Evolutionary conservation across 2,113 vertebrate genomes (phyloP).

Genomic region (Peromyscus leucopus): DNA sequence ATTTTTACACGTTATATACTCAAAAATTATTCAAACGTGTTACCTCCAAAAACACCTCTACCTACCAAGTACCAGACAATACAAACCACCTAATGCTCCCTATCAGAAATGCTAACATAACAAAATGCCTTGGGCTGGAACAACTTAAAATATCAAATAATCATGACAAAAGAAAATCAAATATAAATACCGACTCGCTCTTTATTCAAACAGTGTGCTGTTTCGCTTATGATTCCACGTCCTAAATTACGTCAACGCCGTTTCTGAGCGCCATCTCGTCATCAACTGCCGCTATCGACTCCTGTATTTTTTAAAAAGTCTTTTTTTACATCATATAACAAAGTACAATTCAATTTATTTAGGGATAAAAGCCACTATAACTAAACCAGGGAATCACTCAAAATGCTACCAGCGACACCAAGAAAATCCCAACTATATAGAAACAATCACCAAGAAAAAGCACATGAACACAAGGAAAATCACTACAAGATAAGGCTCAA

Average conservation of each 20-base stretch:
- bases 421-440: constrained; percentile 79
- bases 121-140: constrained; percentile 79
- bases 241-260: constrained; percentile 87
- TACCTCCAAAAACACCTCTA: constrained; percentile 67
- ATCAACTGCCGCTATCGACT: constrained; percentile 89
- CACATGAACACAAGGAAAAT: constrained; percentile 61
- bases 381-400: constrained; percentile 84
- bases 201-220: constrained; percentile 89
- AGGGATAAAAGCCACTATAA: constrained; percentile 86
- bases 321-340: constrained; percentile 89
- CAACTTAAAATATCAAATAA: constrained; percentile 82
- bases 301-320: constrained; percentile 88
- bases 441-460: constrained; percentile 71
- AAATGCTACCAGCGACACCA: constrained; percentile 82
- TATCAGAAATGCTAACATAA: constrained; percentile 67
- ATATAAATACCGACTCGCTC: constrained; percentile 89
- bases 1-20: constrained; percentile 77
- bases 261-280: constrained; percentile 88
- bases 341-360: constrained; percentile 87
- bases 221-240: constrained; percentile 88
- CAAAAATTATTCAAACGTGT: constrained; percentile 80
- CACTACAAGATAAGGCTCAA: constrained; percentile 56
- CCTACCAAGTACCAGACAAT: constrained; percentile 70
- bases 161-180: constrained; percentile 88
- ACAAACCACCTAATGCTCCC: constrained; percentile 73